A percentile compares a stretch with the other conserved stretches of the same genome.
phyloP scores from a whole-genome alignment of 2,888 invertebrate genomes.

The Pseudanteris insignis region DNA sequence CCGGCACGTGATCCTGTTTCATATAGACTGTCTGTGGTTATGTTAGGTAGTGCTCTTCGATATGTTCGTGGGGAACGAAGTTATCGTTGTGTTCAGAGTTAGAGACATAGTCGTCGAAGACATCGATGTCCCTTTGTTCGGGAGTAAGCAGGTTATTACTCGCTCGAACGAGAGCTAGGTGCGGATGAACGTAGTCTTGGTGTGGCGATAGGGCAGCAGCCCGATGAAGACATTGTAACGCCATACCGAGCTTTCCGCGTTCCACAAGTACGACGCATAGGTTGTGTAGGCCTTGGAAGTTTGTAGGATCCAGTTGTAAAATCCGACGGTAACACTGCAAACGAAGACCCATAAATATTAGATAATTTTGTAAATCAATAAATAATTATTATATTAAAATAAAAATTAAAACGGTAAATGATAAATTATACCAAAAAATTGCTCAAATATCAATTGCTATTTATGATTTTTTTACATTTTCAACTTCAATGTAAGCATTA shows the following conservation, averaged over 20 bases:
- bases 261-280: conserved; percentile 96
- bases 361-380: too few species aligned
- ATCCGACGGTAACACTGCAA: conserved; percentile 93
- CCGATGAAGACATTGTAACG: conserved; percentile 84
- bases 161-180: conserved; percentile 87
- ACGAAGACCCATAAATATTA: too few species aligned
- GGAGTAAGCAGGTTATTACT: conserved; percentile 68
- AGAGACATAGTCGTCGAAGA: conserved; percentile 56
- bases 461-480: too few species aligned
- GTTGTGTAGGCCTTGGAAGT: conserved; percentile 95
- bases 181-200: conserved; percentile 90
- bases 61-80: conserved; percentile 48
- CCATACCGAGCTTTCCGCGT: conserved; percentile 77
- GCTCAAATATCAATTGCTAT: too few species aligned
- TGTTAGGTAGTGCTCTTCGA: conserved; percentile 52
- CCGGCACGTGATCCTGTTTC: conserved; percentile 52
- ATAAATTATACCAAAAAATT: too few species aligned
- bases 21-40: conserved; percentile 52
- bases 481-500: too few species aligned
- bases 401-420: too few species aligned
- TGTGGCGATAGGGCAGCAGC: conserved; percentile 85
- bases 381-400: too few species aligned
- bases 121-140: conserved; percentile 55
- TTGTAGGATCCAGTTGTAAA: conserved; percentile 85
- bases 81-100: conserved; percentile 38